phyloP scores from a whole-genome alignment of 2,113 vertebrate genomes.

The Bucco capensis region DNA sequence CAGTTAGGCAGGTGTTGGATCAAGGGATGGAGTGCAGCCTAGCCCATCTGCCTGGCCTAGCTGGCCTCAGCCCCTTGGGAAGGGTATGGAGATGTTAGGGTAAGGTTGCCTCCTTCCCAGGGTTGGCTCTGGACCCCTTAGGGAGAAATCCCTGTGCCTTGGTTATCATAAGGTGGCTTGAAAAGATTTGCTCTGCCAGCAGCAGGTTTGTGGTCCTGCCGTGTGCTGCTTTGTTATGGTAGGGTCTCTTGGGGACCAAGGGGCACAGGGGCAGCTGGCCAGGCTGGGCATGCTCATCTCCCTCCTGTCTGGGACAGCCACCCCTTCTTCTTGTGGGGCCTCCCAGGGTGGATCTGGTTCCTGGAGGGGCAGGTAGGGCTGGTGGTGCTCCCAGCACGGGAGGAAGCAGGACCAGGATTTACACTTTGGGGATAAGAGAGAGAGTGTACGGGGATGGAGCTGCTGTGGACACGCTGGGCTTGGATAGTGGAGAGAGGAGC shows the following conservation, averaged over 20 bases:
- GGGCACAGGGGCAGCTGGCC: rapidly evolving
- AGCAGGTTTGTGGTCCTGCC: rapidly evolving
- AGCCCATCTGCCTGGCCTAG: not conserved
- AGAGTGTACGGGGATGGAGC: not conserved
- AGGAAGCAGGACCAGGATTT: not conserved
- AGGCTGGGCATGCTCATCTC: rapidly evolving
- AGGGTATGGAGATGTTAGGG: not conserved
- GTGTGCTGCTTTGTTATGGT: not conserved
- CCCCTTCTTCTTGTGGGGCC: not conserved
- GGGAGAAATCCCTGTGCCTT: not conserved
- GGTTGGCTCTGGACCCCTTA: not conserved
- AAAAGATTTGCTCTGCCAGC: not conserved
- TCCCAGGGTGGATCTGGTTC: not conserved
- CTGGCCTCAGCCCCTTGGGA: not conserved
- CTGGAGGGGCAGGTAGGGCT: not conserved
- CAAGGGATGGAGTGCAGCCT: not conserved
- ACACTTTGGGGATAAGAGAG: not conserved
- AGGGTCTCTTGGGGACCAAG: not conserved
- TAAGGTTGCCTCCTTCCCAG: not conserved
- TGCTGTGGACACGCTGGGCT: rapidly evolving
- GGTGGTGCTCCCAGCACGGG: not conserved
- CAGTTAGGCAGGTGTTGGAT: rapidly evolving
- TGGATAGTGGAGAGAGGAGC: not conserved
- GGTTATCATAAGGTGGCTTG: not conserved
- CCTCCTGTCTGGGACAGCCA: not conserved